Conservation (phyloP, 2,113 vertebrate genomes). For the Calypte anna region DNA sequence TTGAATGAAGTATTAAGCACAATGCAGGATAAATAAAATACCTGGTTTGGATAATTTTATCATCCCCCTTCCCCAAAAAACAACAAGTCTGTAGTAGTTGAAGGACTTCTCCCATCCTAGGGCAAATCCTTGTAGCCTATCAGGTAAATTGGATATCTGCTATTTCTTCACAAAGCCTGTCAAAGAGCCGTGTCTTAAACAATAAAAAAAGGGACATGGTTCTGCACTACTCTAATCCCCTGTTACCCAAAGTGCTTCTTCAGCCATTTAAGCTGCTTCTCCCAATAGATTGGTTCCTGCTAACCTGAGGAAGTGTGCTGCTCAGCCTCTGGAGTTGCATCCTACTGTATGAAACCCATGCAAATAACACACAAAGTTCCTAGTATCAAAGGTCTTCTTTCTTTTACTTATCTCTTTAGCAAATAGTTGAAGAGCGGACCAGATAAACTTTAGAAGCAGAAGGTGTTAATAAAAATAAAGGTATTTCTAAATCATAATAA, state of each 20-base stretch:
- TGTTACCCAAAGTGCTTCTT: not conserved
- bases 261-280: constrained; percentile 4
- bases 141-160: not conserved
- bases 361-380: not conserved
- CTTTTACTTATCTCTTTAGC: not conserved
- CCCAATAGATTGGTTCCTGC: not conserved
- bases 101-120: not conserved
- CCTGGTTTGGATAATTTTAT: not conserved
- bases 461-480: not conserved
- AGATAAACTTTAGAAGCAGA: not conserved
- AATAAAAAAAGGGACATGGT: not conserved
- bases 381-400: not conserved
- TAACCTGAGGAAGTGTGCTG: not conserved
- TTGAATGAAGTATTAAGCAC: not conserved
- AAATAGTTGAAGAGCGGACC: not conserved
- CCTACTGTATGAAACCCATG: not conserved
- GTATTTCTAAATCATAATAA: not conserved
- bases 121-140: not conserved
- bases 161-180: not conserved
- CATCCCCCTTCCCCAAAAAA: not conserved
- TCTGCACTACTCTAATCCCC: not conserved
- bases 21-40: not conserved
- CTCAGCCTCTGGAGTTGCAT: not conserved
- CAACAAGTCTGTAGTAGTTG: not conserved
- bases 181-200: not conserved